Percentiles rank a stretch among this genome's conserved stretches.
These are phyloP conservation scores for Propithecus perrieri DNA, from an alignment of 2,797 vertebrate species.

Conservation along the genomic window DNA sequence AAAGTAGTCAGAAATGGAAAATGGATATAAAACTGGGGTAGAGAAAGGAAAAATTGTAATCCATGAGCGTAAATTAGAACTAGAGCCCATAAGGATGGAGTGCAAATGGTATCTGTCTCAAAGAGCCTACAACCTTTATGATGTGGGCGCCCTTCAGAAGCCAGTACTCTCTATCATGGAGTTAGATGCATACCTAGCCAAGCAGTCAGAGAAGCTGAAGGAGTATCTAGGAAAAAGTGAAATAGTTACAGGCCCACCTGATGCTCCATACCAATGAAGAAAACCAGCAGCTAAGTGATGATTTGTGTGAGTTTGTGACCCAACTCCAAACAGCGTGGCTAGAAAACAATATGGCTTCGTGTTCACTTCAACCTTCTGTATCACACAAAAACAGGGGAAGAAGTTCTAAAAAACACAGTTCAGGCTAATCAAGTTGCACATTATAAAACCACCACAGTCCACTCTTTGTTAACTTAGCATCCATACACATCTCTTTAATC, in stretches of 20 bases:
- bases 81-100: too few relatives aligned
- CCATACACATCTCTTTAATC: neutral
- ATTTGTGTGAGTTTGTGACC: neutral
- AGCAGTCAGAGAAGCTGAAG: neutral
- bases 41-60: neutral
- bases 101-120: neutral
- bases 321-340: neutral
- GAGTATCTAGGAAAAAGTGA: neutral
- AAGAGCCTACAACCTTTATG: neutral
- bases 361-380: neutral
- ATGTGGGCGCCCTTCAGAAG: neutral
- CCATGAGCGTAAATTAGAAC: too few relatives aligned
- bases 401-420: neutral
- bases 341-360: neutral
- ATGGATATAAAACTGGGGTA: neutral
- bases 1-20: neutral
- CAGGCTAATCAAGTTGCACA: neutral
- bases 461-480: neutral
- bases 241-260: neutral
- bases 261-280: neutral
- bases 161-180: neutral
- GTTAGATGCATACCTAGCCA: neutral
- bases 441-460: neutral
- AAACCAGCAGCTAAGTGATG: neutral
- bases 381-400: neutral